Conservation (phyloP, 2,113 vertebrate genomes). For the Alethe diademata region DNA sequence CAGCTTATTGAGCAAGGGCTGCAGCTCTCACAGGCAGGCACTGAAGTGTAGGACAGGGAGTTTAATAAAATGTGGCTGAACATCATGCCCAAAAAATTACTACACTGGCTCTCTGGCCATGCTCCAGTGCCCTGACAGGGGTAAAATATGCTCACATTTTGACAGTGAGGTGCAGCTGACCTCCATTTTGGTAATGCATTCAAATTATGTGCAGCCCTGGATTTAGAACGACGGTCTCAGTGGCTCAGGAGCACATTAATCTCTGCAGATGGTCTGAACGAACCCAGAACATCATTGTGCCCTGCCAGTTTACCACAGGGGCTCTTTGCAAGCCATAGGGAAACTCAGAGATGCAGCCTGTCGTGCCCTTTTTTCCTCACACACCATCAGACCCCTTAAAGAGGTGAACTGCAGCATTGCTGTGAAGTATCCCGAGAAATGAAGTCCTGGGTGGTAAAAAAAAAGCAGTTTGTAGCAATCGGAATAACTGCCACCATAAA, state of each 20-base stretch:
- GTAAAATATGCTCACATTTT: not conserved
- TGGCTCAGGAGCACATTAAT: not conserved
- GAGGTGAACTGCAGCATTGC: not conserved
- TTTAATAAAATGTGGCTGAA: conserved; percentile 11
- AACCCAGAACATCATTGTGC: not conserved
- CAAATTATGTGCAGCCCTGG: not conserved
- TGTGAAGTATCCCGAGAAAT: not conserved
- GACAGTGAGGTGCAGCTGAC: not conserved
- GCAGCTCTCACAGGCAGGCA: not conserved
- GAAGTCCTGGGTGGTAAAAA: not conserved
- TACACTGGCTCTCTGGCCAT: not conserved
- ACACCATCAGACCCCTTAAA: not conserved
- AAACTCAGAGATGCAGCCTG: not conserved
- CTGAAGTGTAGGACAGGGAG: not conserved
- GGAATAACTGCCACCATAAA: not conserved
- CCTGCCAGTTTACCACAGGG: not conserved
- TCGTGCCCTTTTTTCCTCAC: not conserved
- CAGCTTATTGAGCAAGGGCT: not conserved
- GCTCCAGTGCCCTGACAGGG: not conserved
- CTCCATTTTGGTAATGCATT: not conserved
- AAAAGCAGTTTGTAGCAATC: not conserved
- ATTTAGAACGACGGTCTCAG: not conserved
- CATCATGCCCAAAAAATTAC: not conserved
- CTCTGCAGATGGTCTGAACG: not conserved
- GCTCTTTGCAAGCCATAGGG: not conserved